Evolutionary conservation across 2,888 invertebrate genomes (phyloP), one percentile per base, ranked within the genome.

Genomic region (Brenthis ino): DNA sequence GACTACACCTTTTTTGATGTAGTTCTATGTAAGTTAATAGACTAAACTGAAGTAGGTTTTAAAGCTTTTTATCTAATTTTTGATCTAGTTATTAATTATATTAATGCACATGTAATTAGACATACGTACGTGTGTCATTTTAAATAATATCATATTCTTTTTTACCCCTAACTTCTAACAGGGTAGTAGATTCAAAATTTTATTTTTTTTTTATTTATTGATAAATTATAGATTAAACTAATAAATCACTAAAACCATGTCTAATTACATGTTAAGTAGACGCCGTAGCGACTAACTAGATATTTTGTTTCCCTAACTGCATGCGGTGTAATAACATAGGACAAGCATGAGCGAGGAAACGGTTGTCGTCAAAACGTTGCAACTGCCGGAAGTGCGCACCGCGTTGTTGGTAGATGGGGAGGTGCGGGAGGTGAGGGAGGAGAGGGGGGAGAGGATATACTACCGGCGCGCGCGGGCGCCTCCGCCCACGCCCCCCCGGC

Each of bases 361-460:
- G 55, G 88, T 91, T 69, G 84, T 86, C 71, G 91, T 90, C 75
- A 81, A 81, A 76, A 80, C 88, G 63, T 81, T 88, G 73, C 83
- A 79, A 72, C 88, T 90, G 76, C 90, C 92, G 2, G 85, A 87
- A 71, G 91, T 90, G 67, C 79, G 88, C 58, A 87, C 84, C 51
- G 91, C 91, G 28, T 80, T 79, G 68, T 81, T 89, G 64, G 84
- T 89, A 56, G 84, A 82, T 20, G 79, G 76, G 60, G 71, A 64
- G 37, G 65, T 61, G 37, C 8, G 11, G 11, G 37, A 11, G 11
- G 37, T 43, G 37, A 8, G 11, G 11, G 84, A 82, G 24, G 79
- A 76, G 58, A 71, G 63, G 37, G 65, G 63, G 43, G 76, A 75
- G 70, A 72, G 71, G 70, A 72, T 79, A 67, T 84, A 80, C 84